A percentile compares a stretch with the other conserved stretches of the same genome.
phyloP scores from a whole-genome alignment of 2,888 invertebrate genomes.

The Lochmaea crataegi region DNA sequence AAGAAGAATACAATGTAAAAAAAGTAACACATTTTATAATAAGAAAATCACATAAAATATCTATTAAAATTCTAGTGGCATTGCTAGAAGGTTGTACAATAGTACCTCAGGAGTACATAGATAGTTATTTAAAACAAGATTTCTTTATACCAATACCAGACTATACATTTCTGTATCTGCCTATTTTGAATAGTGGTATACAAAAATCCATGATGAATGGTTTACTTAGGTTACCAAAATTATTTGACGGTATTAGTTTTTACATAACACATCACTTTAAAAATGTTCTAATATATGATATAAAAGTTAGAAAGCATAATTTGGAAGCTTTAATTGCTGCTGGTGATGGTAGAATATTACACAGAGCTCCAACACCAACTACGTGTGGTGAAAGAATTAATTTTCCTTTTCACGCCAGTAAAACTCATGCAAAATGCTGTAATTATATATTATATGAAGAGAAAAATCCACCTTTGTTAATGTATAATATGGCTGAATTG shows the following conservation, averaged over 20 bases:
- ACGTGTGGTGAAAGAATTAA: conserved; percentile 43
- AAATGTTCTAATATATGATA: conserved; percentile 44
- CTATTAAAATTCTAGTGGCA: conserved; percentile 53
- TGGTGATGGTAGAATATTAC: conserved; percentile 55
- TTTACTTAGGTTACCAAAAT: conserved; percentile 54
- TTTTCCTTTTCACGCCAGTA: conserved; percentile 49
- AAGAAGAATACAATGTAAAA: conserved; percentile 49
- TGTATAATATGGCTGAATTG: conserved; percentile 55
- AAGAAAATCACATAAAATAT: conserved; percentile 49
- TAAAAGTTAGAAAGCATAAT: conserved; percentile 50
- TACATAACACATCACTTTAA: conserved; percentile 49
- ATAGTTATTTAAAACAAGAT: conserved; percentile 45
- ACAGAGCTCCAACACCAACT: conserved; percentile 53
- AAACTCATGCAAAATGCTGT: conserved; percentile 46
- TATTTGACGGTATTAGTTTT: conserved; percentile 58
- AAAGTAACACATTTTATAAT: conserved; percentile 55
- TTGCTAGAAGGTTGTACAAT: conserved; percentile 55
- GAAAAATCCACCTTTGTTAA: conserved; percentile 48
- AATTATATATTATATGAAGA: conserved; percentile 57
- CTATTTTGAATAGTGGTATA: conserved; percentile 48
- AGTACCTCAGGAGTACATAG: conserved; percentile 52
- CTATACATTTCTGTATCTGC: conserved; percentile 44
- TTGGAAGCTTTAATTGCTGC: conserved; percentile 49
- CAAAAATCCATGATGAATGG: conserved; percentile 52
- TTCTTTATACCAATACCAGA: conserved; percentile 46